Evolutionary conservation across 2,113 vertebrate species (phyloP), one percentile per base, ranked within the genome.

Genomic region (Oncorhynchus keta): DNA sequence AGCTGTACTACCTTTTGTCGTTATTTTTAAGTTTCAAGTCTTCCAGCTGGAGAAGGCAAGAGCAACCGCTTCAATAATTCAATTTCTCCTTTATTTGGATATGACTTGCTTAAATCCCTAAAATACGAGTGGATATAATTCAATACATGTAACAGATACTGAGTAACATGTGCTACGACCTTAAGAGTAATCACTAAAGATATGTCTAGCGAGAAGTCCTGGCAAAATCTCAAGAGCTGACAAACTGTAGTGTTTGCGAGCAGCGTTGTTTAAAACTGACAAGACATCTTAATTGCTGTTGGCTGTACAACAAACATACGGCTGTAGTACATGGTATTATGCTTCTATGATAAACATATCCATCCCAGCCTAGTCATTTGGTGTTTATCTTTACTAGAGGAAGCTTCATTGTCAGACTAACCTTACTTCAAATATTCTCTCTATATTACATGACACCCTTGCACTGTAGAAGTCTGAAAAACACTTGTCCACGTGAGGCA

Each of bases 231-330:
- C 79, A 16, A 16, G 55, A 57, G 55, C 55, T 20, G 55, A 57
- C 55, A 20, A 9, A 45, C 39, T 45, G 39, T 11, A 11, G 55
- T 57, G 13, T 57, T 57, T 57, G 79, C 78, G 73, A 80, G 71
- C 64, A 69, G 83, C 79, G 76, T 72, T 88, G 85, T 88, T 90
- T 89, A 70, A 35, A 61, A 81, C 85, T 73, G 80, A 55, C 20
- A 55, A 55, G 79, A 80, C 62, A 26, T 76, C 75, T 88, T 2
- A 5, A 64, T 82, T 30, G 80, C 85, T 39, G 75, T 30, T 5
- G 75, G 55, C 76, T 80, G 69, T 80, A 83, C 76, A 32, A 79
- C 79, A 86, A 87, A 89, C 81, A 89, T 87, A 83, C 82, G 85
- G 73, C 16, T 55, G 3, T 55, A 45, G 39, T 45, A 45, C 39